Percentiles rank a stretch among this genome's conserved stretches.
These are phyloP conservation scores for Otolemur crassicaudatus DNA, from an alignment of 2,797 vertebrate species.

Conservation along the genomic window DNA sequence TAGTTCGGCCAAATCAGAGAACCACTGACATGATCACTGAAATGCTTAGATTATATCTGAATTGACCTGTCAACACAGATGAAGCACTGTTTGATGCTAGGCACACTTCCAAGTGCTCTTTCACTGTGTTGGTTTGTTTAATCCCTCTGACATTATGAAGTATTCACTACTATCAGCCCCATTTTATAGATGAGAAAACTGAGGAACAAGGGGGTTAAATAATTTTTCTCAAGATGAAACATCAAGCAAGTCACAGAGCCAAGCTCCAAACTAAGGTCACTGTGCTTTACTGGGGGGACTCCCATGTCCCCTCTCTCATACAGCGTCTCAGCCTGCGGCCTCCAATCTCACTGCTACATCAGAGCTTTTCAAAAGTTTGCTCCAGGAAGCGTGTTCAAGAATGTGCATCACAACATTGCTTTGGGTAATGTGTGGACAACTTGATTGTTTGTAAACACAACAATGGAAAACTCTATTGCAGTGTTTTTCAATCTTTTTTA, in stretches of 20 bases:
- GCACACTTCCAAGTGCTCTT: neutral
- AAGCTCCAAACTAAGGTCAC: neutral
- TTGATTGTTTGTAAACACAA: neutral
- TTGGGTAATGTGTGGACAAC: neutral
- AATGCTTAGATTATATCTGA: neutral
- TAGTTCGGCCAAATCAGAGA: neutral
- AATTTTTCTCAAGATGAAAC: neutral
- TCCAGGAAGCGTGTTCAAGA: neutral
- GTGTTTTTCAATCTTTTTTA: too few relatives aligned
- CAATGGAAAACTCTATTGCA: neutral
- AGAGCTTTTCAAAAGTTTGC: neutral
- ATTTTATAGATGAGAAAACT: neutral
- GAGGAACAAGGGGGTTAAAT: neutral
- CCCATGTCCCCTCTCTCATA: neutral
- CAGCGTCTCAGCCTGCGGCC: accelerated
- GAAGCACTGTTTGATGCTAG: neutral
- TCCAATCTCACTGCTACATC: neutral
- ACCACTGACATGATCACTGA: neutral
- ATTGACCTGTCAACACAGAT: neutral
- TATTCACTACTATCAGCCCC: neutral
- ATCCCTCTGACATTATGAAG: neutral
- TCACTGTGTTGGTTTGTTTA: neutral
- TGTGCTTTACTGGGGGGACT: neutral
- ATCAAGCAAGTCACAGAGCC: neutral
- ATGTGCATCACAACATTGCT: neutral